Conservation (phyloP, 2,888 invertebrate species). For the Hofmannophila pseudospretella region DNA sequence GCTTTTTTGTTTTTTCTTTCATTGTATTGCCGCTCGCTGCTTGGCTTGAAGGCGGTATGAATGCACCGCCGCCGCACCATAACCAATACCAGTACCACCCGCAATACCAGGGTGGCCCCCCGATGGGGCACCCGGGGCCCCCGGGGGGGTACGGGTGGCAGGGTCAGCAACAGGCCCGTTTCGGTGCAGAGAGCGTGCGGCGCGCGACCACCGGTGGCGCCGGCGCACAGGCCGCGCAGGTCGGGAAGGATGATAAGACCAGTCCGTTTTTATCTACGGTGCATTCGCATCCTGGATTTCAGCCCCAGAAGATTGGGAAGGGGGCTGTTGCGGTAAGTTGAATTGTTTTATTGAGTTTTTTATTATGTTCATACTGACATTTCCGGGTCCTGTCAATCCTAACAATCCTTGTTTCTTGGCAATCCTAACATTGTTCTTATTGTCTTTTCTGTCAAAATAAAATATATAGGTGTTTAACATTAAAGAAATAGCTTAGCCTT, state of each 20-base stretch:
- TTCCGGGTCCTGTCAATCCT: no score
- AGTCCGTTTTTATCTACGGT: constrained; percentile 93
- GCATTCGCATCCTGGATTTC: constrained; percentile 94
- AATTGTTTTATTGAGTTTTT: constrained; percentile 1
- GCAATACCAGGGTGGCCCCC: constrained; percentile 65
- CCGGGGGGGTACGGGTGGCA: constrained; percentile 42
- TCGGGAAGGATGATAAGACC: constrained; percentile 80
- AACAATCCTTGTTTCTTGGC: no score
- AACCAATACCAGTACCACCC: constrained; percentile 76
- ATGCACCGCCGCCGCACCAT: constrained; percentile 76
- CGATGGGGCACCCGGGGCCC: constrained; percentile 41
- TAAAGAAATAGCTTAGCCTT: no score
- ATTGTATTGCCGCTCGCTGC: constrained; percentile 75
- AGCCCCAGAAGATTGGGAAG: constrained; percentile 95
- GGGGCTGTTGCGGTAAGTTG: constrained; percentile 74
- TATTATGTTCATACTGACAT: no score
- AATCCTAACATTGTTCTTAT: no score
- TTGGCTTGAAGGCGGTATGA: constrained; percentile 78
- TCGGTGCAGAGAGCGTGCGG: constrained; percentile 72
- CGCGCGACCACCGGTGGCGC: constrained; percentile 41
- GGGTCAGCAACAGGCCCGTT: constrained; percentile 62
- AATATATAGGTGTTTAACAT: no score
- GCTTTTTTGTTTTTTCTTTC: constrained; percentile 77
- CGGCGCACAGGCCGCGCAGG: constrained; percentile 29
- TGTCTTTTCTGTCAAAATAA: no score